Conservation (phyloP, 2,113 vertebrate species). For the Podilymbus podiceps region DNA sequence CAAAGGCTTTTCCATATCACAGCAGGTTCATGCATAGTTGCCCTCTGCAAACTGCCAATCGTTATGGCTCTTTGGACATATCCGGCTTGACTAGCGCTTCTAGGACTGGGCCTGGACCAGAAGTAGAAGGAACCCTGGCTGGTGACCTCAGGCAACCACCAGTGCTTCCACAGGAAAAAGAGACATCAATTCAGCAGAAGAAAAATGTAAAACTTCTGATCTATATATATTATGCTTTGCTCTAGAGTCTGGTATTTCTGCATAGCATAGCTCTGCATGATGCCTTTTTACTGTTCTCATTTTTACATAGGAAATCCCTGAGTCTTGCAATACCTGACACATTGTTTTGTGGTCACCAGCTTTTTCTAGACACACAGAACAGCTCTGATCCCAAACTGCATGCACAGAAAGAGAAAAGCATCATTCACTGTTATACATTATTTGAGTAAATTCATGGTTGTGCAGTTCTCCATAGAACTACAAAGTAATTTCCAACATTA, state of each 20-base stretch:
- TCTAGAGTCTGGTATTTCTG: not conserved
- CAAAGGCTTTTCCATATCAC: not conserved
- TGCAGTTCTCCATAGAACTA: not conserved
- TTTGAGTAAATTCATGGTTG: constrained; percentile 50
- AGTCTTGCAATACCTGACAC: not conserved
- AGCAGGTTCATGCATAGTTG: not conserved
- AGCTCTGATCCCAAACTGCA: not conserved
- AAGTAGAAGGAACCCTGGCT: not conserved
- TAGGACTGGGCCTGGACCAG: not conserved
- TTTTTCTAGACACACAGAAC: not conserved
- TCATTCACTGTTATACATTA: not conserved
- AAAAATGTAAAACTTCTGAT: not conserved
- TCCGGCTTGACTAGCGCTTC: not conserved
- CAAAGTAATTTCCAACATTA: constrained; percentile 60
- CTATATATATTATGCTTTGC: not conserved
- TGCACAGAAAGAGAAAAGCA: not conserved
- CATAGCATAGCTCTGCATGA: not conserved
- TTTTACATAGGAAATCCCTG: not conserved
- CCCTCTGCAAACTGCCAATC: not conserved
- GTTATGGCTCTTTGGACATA: not conserved
- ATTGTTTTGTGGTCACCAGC: not conserved
- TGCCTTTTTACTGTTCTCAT: not conserved
- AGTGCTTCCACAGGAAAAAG: not conserved
- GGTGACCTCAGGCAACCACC: not conserved
- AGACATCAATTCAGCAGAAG: not conserved